A percentile compares a stretch with the other conserved stretches of the same genome.
Conservation (phyloP, 2,113 vertebrate species). For the Oriolus oriolus region DNA sequence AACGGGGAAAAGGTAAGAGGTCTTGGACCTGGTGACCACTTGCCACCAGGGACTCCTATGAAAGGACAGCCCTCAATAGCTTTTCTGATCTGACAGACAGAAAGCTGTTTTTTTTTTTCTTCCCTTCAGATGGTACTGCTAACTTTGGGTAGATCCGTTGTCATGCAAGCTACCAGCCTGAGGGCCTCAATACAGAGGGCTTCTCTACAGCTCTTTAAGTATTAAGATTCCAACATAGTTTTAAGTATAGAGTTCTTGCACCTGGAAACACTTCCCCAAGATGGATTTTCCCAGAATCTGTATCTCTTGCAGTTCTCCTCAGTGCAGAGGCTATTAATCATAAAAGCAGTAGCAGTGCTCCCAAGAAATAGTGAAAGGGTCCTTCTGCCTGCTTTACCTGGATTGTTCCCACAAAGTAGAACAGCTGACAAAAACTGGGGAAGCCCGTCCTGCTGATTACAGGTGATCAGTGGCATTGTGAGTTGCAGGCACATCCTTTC, state of each 20-base stretch:
- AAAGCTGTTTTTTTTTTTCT: background rate
- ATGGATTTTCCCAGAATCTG: background rate
- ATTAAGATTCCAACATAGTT: background rate
- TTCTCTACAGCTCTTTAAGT: background rate
- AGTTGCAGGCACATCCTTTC: background rate
- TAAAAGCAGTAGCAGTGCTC: background rate
- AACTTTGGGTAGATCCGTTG: background rate
- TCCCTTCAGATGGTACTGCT: background rate
- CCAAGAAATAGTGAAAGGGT: background rate
- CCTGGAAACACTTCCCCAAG: background rate
- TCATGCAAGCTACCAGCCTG: background rate
- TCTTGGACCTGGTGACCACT: background rate
- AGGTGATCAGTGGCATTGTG: background rate
- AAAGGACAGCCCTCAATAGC: background rate
- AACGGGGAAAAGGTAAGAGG: constrained; percentile 89
- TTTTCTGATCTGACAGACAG: background rate
- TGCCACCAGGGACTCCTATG: background rate
- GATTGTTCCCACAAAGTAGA: background rate
- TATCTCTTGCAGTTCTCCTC: background rate
- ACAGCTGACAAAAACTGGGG: background rate
- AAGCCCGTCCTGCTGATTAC: background rate
- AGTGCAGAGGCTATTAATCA: background rate
- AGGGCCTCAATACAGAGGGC: background rate
- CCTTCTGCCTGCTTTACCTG: background rate
- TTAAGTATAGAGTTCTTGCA: background rate